phyloP scores from a whole-genome alignment of 2,797 vertebrate genomes.

The Trematocara caparti region DNA sequence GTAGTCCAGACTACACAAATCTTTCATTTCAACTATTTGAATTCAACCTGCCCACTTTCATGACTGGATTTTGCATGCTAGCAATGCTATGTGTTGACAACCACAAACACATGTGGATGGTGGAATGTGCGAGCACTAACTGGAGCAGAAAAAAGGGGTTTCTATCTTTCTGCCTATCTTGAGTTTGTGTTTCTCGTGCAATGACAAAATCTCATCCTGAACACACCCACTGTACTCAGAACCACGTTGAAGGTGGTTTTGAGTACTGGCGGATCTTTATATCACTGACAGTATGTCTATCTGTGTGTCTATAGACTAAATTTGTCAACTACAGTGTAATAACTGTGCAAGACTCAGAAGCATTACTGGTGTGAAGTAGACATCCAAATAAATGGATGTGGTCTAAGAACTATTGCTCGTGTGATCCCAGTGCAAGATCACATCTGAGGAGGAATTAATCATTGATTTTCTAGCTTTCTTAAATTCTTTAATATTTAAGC shows the following conservation, averaged over 20 bases:
- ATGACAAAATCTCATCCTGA: background rate
- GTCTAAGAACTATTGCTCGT: background rate
- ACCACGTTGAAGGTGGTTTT: background rate
- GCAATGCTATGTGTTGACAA: background rate
- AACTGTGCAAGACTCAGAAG: background rate
- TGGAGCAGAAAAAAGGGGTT: background rate
- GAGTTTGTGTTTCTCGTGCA: background rate
- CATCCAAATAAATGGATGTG: background rate
- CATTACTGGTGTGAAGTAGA: background rate
- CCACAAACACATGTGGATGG: background rate
- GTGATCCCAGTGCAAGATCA: background rate
- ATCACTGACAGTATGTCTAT: background rate
- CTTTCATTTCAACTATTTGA: background rate
- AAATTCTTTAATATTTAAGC: too few species aligned
- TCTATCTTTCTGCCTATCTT: background rate
- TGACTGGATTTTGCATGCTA: background rate
- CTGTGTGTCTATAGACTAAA: background rate
- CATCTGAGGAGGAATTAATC: background rate
- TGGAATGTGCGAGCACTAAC: background rate
- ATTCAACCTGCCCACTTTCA: background rate
- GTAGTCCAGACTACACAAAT: background rate
- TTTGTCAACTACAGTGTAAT: background rate
- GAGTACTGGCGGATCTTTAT: background rate
- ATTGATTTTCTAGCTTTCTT: background rate
- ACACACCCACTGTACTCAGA: background rate